phyloP scores from a whole-genome alignment of 2,113 vertebrate species.

The Arizona elegans region DNA sequence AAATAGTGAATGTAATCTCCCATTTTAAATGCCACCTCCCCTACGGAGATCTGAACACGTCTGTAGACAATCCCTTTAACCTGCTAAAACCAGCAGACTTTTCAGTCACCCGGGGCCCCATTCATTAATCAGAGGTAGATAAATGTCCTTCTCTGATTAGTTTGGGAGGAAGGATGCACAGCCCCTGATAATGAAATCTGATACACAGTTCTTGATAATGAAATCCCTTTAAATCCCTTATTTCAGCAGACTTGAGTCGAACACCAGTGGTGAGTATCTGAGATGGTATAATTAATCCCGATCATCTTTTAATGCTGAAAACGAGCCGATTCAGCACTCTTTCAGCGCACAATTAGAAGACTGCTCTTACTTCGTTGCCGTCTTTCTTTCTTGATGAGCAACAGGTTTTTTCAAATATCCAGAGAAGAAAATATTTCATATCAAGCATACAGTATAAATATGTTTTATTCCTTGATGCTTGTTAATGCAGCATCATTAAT shows the following conservation, averaged over 20 bases:
- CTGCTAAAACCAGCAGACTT: constrained; percentile 17
- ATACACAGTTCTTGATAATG: constrained; percentile 35
- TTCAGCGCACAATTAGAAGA: background rate
- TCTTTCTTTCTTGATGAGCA: constrained; percentile 34
- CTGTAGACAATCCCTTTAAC: constrained; percentile 37
- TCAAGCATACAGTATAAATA: constrained; percentile 52
- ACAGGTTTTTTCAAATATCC: constrained; percentile 37
- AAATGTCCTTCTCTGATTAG: constrained; percentile 53
- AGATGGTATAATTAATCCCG: constrained; percentile 45
- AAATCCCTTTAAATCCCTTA: constrained; percentile 55
- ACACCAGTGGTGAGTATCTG: constrained; percentile 31
- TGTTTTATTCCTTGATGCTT: constrained; percentile 54
- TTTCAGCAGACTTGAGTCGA: constrained; percentile 40
- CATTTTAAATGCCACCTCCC: constrained; percentile 12
- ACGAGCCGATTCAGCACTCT: constrained; percentile 41
- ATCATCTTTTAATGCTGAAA: constrained; percentile 41
- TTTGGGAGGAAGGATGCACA: constrained; percentile 44
- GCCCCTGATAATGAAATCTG: constrained; percentile 49
- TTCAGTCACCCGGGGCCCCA: constrained; percentile 8
- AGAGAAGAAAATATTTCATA: constrained; percentile 40
- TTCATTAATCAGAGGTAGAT: constrained; percentile 55
- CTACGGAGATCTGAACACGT: background rate
- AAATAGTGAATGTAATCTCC: constrained; percentile 24
- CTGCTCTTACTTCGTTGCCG: constrained; percentile 1
- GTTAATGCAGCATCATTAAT: constrained; percentile 66